Evolutionary conservation across 2,797 vertebrate species (phyloP).

Genomic region (Pogoniulus pusillus): DNA sequence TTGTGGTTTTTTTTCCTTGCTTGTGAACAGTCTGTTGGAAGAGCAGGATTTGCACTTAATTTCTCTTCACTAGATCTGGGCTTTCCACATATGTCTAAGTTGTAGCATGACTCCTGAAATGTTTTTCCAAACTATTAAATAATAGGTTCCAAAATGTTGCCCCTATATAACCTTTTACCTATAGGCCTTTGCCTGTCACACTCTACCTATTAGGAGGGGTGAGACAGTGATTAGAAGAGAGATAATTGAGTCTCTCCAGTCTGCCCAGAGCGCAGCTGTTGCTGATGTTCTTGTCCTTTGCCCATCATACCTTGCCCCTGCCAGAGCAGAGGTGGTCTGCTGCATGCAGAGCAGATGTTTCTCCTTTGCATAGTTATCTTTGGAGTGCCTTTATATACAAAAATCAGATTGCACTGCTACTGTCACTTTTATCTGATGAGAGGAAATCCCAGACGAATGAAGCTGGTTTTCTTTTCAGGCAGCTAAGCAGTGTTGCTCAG

Average conservation of each 20-base stretch:
- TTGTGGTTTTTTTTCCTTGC: background rate
- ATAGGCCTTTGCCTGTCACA: background rate
- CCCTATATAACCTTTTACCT: slow-evolving; percentile 35
- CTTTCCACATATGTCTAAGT: background rate
- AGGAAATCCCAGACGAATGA: slow-evolving; percentile 77
- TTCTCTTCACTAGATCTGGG: background rate
- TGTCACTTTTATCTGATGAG: slow-evolving; percentile 77
- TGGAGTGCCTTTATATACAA: slow-evolving; percentile 71
- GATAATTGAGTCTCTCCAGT: slow-evolving; percentile 64
- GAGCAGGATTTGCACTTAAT: slow-evolving; percentile 34
- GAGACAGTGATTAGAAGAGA: slow-evolving; percentile 61
- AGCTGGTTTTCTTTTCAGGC: slow-evolving; percentile 77
- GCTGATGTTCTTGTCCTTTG: slow-evolving; percentile 57
- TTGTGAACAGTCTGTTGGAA: slow-evolving; percentile 10
- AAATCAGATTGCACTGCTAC: slow-evolving; percentile 76
- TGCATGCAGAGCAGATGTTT: slow-evolving; percentile 73
- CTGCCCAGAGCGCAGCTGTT: slow-evolving; percentile 42
- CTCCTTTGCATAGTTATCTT: slow-evolving; percentile 70
- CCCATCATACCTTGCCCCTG: slow-evolving; percentile 52
- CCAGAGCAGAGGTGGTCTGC: slow-evolving; percentile 61
- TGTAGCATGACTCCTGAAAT: background rate
- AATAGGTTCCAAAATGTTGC: background rate
- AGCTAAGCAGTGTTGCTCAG: slow-evolving; percentile 65
- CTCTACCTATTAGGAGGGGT: background rate
- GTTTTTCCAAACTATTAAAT: slow-evolving; percentile 12